phyloP scores from a whole-genome alignment of 2,888 invertebrate species.

The Amblyjoppa fuscipennis region DNA sequence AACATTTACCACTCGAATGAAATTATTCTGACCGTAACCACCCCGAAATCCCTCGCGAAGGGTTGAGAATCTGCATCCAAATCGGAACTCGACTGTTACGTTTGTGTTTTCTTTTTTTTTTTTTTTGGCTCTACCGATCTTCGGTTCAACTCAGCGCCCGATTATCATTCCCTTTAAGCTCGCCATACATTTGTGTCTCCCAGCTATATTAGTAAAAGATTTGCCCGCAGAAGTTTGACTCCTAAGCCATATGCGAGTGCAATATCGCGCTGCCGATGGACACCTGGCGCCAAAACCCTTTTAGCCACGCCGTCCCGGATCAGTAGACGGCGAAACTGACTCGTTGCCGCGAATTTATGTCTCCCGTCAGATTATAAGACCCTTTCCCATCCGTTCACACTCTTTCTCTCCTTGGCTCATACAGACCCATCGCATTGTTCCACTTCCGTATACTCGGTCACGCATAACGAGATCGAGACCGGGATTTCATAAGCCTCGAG shows the following conservation, averaged over 20 bases:
- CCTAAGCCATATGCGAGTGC: background rate
- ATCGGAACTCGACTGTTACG: constrained; percentile 26
- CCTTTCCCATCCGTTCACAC: constrained; percentile 51
- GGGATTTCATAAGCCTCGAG: constrained; percentile 74
- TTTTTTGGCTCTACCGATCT: constrained; percentile 1
- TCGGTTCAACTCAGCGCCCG: background rate
- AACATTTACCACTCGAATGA: background rate
- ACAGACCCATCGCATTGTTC: constrained; percentile 73
- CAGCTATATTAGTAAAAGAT: constrained; percentile 18
- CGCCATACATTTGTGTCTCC: background rate
- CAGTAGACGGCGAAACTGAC: constrained; percentile 81
- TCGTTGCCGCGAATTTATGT: constrained; percentile 84
- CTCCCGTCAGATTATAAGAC: constrained; percentile 82
- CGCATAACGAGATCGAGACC: constrained; percentile 81
- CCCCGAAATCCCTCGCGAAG: constrained; percentile 9
- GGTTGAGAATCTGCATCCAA: constrained; percentile 20
- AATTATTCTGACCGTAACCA: background rate
- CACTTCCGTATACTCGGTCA: constrained; percentile 81
- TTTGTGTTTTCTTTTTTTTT: constrained; percentile 19
- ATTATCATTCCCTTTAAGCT: constrained; percentile 28
- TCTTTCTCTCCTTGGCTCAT: constrained; percentile 68
- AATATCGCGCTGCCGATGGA: constrained; percentile 23
- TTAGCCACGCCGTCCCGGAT: constrained; percentile 79
- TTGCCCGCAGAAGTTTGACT: constrained; percentile 26
- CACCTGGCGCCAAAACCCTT: constrained; percentile 82